phyloP scores from a whole-genome alignment of 2,113 vertebrate species.

The Orientallactaga bullata region DNA sequence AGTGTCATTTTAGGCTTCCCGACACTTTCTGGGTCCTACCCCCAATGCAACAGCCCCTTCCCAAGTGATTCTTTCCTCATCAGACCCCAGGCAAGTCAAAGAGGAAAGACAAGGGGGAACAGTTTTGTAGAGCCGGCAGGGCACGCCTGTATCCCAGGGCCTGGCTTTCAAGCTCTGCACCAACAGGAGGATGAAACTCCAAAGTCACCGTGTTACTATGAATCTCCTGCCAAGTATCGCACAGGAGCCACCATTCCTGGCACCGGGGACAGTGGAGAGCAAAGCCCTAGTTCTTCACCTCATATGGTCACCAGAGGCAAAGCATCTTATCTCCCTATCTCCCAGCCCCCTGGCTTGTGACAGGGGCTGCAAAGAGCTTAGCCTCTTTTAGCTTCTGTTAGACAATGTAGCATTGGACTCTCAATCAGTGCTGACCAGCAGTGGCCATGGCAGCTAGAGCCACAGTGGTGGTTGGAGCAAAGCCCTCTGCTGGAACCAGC shows the following conservation, averaged over 20 bases:
- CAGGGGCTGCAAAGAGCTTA: not conserved
- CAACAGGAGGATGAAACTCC: not conserved
- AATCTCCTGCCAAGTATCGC: not conserved
- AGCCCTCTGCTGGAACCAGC: not conserved
- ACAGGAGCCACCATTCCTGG: not conserved
- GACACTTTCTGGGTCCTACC: not conserved
- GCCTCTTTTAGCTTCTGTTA: not conserved
- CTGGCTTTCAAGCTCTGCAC: not conserved
- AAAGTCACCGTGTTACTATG: accelerated
- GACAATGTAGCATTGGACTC: not conserved
- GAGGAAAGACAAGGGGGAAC: too few relatives aligned
- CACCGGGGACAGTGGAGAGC: not conserved
- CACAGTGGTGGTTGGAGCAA: not conserved
- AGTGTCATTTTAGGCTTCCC: not conserved
- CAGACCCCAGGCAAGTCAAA: too few relatives aligned
- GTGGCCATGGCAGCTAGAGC: not conserved
- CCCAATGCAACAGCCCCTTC: too few relatives aligned
- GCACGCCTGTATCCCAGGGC: too few relatives aligned
- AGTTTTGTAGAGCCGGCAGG: too few relatives aligned
- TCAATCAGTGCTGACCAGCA: not conserved
- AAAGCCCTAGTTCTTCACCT: not conserved
- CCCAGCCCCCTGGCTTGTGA: not conserved
- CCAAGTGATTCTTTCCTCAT: too few relatives aligned
- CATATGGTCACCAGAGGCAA: not conserved
- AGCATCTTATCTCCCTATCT: not conserved